Evolutionary conservation across 2,797 vertebrate species (phyloP), one percentile per base, ranked within the genome.

Genomic region (Paedocypris micromegethes): DNA sequence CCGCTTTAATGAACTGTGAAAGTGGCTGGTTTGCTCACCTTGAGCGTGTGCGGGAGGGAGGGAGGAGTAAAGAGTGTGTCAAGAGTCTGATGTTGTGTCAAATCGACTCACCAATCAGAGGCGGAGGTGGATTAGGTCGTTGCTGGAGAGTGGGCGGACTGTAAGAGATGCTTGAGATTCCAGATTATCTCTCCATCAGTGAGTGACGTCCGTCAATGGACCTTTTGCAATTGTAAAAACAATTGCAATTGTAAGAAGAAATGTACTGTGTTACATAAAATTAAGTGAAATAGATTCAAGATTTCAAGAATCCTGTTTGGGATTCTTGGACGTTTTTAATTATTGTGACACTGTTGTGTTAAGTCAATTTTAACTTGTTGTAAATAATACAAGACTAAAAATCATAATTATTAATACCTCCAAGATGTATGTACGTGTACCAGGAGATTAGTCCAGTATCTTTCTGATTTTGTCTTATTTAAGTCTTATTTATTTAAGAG

Each of bases 1-100:
- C 76, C 69, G 81, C 78, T 86, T 83, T 83, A 85, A 88, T 80
- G 84, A 85, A 84, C 83, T 83, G 77, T 85, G 82, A 85, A 88
- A 85, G 82, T 80, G 78, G 76, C 81, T 76, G 64, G 77, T 77
- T 83, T 76, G 23, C 79, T 86, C 83, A 84, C 81, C 83, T 83
- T 86, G 80, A 80, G 78, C 65, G 58, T 70, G 78, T 55, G 68
- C 72, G 50, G 72, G 64, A 5, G 44, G n/a, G 43, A 51, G 50
- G 44, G 53, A 64, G 62, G 45, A 60, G 53, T 53, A 48, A 55
- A 47, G 55, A 50, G 51, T 70, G 58, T 50, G 45, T 47, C 40
- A 63, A 62, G 66, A 65, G 52, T 61, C 70, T 50, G 9, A 40
- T 66, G 50, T n/a, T 9, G 43, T 67, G 38, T 67, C 78, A 67